Evolutionary conservation across 1,140 invertebrate species (phyloP).

Genomic region (Camponotus floridanus): DNA sequence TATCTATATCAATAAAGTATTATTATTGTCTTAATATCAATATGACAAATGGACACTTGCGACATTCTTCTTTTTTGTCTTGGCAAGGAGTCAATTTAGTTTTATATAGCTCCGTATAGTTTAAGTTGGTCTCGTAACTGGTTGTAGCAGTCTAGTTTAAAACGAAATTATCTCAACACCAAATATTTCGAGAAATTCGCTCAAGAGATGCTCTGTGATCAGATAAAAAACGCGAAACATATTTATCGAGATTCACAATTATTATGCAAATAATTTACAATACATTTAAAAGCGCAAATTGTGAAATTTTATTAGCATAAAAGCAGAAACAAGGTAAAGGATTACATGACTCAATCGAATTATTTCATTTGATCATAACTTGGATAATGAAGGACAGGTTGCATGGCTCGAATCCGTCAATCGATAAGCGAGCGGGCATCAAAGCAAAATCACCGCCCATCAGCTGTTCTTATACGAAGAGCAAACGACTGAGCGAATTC

Average conservation of each 20-base stretch:
- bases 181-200: not conserved
- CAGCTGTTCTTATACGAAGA: conserved; percentile 52
- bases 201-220: not conserved
- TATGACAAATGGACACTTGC: not conserved
- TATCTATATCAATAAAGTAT: not conserved
- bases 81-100: conserved; percentile 11
- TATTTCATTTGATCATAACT: conserved; percentile 63
- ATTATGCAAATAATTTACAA: conserved; percentile 40
- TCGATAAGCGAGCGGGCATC: conserved; percentile 56
- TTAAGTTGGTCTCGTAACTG: conserved; percentile 1
- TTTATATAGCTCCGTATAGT: conserved; percentile 20
- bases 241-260: conserved; percentile 38
- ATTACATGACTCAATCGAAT: conserved; percentile 60
- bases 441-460: conserved; percentile 51
- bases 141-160: conserved; percentile 1
- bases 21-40: not conserved
- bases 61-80: conserved; percentile 18
- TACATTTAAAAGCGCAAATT: conserved; percentile 26
- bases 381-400: conserved; percentile 57
- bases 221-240: not conserved
- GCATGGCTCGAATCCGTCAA: conserved; percentile 42
- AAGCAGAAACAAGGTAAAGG: too few species aligned
- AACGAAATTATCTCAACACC: conserved; percentile 8
- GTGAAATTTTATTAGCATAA: too few species aligned
- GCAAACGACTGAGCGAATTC: conserved; percentile 26